Conservation (phyloP, 1,140 invertebrate genomes). For the Bombus sibiricus region DNA sequence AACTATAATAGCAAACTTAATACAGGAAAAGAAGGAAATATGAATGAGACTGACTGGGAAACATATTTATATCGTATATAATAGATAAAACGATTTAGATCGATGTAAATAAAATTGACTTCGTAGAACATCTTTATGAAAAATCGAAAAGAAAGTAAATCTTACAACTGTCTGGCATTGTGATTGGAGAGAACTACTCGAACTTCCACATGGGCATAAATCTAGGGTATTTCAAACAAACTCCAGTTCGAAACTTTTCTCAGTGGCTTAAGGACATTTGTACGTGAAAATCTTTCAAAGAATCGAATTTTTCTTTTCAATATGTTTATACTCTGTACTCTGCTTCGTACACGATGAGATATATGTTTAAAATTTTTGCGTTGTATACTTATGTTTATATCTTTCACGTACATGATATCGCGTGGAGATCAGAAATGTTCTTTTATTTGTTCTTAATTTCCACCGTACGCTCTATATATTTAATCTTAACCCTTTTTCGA, state of each 20-base stretch:
- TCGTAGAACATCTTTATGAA: not conserved
- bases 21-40: too few relatives aligned
- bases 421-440: too few relatives aligned
- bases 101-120: not conserved
- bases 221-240: not conserved
- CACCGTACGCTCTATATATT: not conserved
- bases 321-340: not conserved
- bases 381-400: not conserved
- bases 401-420: too few relatives aligned
- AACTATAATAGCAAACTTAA: too few relatives aligned
- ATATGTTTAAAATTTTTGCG: not conserved
- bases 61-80: not conserved
- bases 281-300: not conserved
- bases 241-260: not conserved
- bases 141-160: not conserved
- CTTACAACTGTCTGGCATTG: not conserved
- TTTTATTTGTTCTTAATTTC: not conserved
- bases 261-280: not conserved
- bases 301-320: slow-evolving; percentile 1
- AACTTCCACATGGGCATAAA: not conserved
- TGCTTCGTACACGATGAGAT: not conserved
- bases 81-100: not conserved
- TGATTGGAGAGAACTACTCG: not conserved
- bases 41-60: too few relatives aligned
- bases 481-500: too few relatives aligned